phyloP scores from a whole-genome alignment of 2,797 vertebrate genomes.

The Sarcophilus harrisii region DNA sequence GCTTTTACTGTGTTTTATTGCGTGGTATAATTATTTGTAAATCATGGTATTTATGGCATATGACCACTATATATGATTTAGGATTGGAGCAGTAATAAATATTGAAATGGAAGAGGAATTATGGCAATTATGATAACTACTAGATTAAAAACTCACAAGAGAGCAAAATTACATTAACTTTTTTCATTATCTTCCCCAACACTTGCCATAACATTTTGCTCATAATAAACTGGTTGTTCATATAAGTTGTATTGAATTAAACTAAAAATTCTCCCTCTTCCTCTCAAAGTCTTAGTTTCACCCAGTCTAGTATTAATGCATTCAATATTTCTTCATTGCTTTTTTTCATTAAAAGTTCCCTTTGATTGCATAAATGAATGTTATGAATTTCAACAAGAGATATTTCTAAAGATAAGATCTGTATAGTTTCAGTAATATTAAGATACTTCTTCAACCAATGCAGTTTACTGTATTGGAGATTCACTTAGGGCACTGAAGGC shows the following conservation, averaged over 20 bases:
- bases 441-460: not conserved
- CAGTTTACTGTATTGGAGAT: not conserved
- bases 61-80: too few relatives aligned
- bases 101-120: too few relatives aligned
- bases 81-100: too few relatives aligned
- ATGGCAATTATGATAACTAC: too few relatives aligned
- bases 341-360: not conserved
- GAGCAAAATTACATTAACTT: not conserved
- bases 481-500: not conserved
- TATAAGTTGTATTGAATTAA: not conserved
- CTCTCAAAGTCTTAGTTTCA: not conserved
- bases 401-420: not conserved
- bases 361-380: not conserved
- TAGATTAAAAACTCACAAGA: not conserved
- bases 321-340: not conserved
- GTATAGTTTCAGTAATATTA: not conserved
- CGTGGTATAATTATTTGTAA: not conserved
- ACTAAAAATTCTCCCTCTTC: not conserved
- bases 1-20: not conserved
- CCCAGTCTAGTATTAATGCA: not conserved
- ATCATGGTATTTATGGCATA: not conserved
- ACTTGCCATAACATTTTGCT: not conserved
- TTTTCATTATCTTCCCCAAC: not conserved
- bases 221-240: not conserved
- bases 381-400: not conserved